phyloP scores from a whole-genome alignment of 2,797 vertebrate species.

The Antennarius maculatus region DNA sequence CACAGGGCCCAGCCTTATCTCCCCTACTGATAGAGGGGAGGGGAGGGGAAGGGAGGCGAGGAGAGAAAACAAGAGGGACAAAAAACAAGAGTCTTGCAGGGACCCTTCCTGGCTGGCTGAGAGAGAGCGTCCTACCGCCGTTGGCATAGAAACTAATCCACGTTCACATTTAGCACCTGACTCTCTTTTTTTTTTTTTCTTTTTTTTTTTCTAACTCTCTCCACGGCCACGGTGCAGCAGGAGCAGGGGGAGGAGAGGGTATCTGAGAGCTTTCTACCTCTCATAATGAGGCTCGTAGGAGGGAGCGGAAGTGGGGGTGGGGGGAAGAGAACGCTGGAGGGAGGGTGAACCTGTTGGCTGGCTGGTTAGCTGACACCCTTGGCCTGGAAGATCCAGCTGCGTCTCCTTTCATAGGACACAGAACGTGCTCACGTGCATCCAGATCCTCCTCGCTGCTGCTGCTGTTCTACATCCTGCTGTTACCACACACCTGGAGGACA shows the following conservation, averaged over 20 bases:
- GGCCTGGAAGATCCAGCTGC: constrained; percentile 71
- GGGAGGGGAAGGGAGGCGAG: constrained; percentile 41
- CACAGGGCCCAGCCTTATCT: constrained; percentile 75
- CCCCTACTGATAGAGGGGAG: constrained; percentile 66
- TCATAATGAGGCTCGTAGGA: constrained; percentile 76
- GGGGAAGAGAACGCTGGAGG: constrained; percentile 2
- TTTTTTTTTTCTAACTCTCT: constrained; percentile 32
- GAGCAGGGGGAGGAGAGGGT: constrained; percentile 61
- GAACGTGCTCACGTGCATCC: constrained; percentile 35
- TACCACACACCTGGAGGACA: constrained; percentile 54
- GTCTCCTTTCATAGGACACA: constrained; percentile 52
- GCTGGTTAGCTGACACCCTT: constrained; percentile 51
- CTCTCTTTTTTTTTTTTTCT: constrained; percentile 53
- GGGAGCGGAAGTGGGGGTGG: constrained; percentile 27
- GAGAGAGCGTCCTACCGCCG: constrained; percentile 77
- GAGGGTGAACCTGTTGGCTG: constrained; percentile 33
- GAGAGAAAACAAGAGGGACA: constrained; percentile 74
- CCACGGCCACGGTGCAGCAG: constrained; percentile 46
- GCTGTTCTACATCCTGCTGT: constrained; percentile 28
- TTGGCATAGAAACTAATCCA: constrained; percentile 87
- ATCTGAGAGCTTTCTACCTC: constrained; percentile 62
- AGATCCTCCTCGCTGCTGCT: constrained; percentile 19
- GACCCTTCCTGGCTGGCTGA: constrained; percentile 74
- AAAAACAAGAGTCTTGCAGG: constrained; percentile 79
- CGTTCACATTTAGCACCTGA: constrained; percentile 84